Conservation (phyloP, 2,113 vertebrate species). For the Jaculus jaculus region DNA sequence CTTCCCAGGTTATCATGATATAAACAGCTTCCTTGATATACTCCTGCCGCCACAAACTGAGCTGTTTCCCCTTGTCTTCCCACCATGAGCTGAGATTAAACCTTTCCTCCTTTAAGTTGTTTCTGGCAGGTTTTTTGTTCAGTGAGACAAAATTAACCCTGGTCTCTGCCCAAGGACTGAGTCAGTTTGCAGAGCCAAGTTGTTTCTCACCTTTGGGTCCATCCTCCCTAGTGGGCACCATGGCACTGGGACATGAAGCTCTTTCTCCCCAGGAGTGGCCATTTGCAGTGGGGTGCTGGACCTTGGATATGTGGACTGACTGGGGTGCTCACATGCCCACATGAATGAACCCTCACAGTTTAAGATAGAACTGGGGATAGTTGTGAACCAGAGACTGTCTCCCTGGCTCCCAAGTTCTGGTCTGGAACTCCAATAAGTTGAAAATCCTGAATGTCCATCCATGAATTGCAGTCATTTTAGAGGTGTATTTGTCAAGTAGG, state of each 20-base stretch:
- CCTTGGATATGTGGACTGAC: not conserved
- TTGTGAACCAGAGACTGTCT: not conserved
- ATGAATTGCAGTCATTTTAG: not conserved
- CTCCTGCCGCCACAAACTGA: not conserved
- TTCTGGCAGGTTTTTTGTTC: not conserved
- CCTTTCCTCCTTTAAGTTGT: not conserved
- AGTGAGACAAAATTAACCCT: not conserved
- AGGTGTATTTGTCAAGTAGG: not conserved
- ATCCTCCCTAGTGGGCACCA: not conserved
- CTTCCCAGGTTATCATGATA: not conserved
- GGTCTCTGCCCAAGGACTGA: not conserved
- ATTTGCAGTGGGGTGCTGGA: not conserved
- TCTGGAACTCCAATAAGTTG: not conserved
- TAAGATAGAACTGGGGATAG: not conserved
- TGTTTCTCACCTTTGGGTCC: not conserved
- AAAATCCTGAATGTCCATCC: not conserved
- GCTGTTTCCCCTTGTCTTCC: not conserved
- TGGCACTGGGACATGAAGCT: no score
- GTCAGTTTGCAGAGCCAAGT: not conserved
- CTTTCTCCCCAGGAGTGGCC: not conserved
- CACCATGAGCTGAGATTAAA: not conserved
- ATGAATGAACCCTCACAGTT: not conserved
- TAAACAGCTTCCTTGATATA: not conserved
- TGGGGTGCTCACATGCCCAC: not conserved
- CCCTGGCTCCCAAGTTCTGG: not conserved